Conservation (phyloP, 2,888 invertebrate species). For the Prosopocoilus inquinatus region DNA sequence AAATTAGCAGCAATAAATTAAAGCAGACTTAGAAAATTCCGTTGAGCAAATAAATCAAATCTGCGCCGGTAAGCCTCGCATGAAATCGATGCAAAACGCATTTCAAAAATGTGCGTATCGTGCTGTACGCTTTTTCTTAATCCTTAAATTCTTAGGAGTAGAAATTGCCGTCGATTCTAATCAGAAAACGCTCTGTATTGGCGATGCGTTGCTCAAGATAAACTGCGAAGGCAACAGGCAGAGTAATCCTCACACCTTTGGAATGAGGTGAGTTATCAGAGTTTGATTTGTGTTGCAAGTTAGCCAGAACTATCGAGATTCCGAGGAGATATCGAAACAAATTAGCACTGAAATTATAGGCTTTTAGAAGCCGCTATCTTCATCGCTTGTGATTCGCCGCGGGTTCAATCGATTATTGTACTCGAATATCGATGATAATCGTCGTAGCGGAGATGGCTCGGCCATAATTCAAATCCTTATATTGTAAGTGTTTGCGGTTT, state of each 20-base stretch:
- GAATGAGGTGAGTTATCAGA: conserved; percentile 27
- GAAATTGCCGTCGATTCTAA: conserved; percentile 3
- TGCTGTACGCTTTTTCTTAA: not conserved
- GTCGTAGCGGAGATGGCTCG: conserved; percentile 43
- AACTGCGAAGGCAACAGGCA: conserved; percentile 7
- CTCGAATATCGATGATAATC: conserved; percentile 47
- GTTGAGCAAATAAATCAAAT: not conserved
- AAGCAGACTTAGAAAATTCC: no score
- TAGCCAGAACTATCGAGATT: conserved; percentile 39
- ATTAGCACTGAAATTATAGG: conserved; percentile 53
- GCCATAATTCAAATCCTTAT: conserved; percentile 48
- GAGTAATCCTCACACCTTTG: conserved; percentile 25
- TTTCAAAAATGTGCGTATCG: not conserved
- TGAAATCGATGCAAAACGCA: not conserved
- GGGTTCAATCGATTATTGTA: conserved; percentile 50
- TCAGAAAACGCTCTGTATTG: not conserved
- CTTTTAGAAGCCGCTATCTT: conserved; percentile 52
- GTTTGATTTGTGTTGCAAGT: conserved; percentile 32
- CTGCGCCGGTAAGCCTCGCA: not conserved
- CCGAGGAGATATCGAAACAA: conserved; percentile 50
- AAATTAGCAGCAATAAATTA: not conserved
- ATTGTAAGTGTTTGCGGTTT: conserved; percentile 43
- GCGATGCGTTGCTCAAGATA: conserved; percentile 3
- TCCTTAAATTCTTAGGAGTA: not conserved
- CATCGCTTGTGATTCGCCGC: conserved; percentile 47